Conservation (phyloP, 2,797 vertebrate genomes). For the Cyclura pinguis region DNA sequence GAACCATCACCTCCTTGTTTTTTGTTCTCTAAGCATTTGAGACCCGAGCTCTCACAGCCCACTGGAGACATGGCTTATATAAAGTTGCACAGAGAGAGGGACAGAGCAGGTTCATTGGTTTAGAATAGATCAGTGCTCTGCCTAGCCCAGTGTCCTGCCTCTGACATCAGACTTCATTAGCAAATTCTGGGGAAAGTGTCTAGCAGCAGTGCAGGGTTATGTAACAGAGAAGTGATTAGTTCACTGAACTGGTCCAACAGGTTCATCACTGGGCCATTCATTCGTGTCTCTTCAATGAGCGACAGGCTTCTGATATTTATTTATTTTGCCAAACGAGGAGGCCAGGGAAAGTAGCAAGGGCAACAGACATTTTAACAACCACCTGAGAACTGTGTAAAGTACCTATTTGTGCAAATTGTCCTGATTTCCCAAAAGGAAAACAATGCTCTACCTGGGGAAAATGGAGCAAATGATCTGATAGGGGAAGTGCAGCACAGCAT, state of each 20-base stretch:
- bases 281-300: background rate
- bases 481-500: no score
- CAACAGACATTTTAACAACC: background rate
- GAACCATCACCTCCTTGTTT: background rate
- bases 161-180: conserved; percentile 16
- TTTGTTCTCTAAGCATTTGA: background rate
- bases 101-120: background rate
- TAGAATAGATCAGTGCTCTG: background rate
- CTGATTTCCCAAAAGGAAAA: background rate
- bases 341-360: background rate
- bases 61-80: background rate
- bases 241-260: background rate
- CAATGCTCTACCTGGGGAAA: no score
- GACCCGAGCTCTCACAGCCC: background rate
- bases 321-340: background rate
- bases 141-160: background rate
- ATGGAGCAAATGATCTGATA: no score
- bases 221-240: background rate
- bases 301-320: background rate
- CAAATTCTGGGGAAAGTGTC: background rate
- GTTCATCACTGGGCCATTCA: background rate
- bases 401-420: background rate
- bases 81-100: background rate
- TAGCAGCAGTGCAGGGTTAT: background rate
- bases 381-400: background rate